Base-by-base conservation (phyloP, 2,888 invertebrate genomes). In the Pedicia rivosa region DNA sequence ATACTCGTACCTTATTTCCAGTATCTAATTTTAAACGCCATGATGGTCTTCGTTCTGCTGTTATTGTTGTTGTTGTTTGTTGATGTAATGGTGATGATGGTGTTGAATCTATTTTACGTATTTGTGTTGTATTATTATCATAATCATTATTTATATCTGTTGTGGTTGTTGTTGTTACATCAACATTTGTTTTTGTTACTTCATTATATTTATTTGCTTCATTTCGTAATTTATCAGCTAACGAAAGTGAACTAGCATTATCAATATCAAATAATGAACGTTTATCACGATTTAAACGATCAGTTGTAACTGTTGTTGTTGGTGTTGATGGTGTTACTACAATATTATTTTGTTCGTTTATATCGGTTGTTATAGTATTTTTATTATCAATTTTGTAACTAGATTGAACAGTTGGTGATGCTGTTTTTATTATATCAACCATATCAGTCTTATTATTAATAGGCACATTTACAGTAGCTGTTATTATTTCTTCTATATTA, bases 11-110 rank as follows among this genome's bases (percentile, higher is more conserved):
- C 84, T 88, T 90, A 68, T 81, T 83, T 62, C 78, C 71, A 62
- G 83, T 81, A 70, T 88, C 87, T 64, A 87, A 78, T 60, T 81
- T 76, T 54, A 90, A 72, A 61, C 88, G 76, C 90, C 90, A 90
- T 50, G 88, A 88, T 28, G 90, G 88, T 55, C 88, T 77, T 49
- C 87, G 74, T 63, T 88, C 88, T 24, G 56, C 54, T 42, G 52
- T 46, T 26, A 52, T 40, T 63, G 88, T 87, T 24, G 56, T 54
- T 42, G 52, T 46, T 26, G 52, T 40, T 37, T 44, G 42, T 39
- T 46, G 43, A 32, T 46, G 46, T 17, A 44, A 42, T 19, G 46
- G 45, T 34, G 50, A 45, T 30, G 46, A 43, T 39, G 46, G 46
- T 37, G 41, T 43, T 28, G 46, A 40, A 19, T 44, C 42, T 22